Evolutionary conservation across 2,113 vertebrate genomes (phyloP).

Genomic region (Azemiops feae): DNA sequence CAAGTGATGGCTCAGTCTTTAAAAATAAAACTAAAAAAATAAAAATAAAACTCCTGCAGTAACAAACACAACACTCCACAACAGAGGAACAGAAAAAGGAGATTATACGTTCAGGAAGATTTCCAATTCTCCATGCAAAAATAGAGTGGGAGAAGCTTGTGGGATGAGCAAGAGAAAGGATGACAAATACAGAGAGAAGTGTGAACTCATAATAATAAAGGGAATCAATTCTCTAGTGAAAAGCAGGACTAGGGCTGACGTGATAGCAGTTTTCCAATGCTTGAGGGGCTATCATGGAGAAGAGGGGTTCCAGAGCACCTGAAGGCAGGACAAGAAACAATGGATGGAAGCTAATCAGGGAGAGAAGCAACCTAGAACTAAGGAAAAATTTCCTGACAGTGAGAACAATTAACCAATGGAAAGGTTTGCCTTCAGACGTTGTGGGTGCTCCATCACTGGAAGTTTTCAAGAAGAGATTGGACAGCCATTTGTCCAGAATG

Average conservation of each 20-base stretch:
- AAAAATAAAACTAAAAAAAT: neutral
- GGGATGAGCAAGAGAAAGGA: neutral
- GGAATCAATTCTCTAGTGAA: neutral
- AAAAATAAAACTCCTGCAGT: neutral
- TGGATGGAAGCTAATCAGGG: neutral
- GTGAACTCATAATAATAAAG: neutral
- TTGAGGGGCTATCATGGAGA: neutral
- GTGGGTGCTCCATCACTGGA: too few relatives aligned
- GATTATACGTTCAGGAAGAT: neutral
- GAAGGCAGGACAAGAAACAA: neutral
- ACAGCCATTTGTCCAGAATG: too few relatives aligned
- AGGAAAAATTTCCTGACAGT: too few relatives aligned
- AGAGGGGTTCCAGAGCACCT: neutral
- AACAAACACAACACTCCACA: neutral
- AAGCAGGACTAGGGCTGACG: neutral
- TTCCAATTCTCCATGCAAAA: neutral
- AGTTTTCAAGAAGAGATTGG: too few relatives aligned
- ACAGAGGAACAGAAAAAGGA: neutral
- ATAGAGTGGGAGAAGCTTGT: neutral
- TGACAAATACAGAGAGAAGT: neutral
- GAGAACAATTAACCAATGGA: too few relatives aligned
- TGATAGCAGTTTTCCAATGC: neutral
- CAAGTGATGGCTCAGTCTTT: neutral
- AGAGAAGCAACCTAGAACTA: too few relatives aligned
- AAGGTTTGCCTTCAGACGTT: too few relatives aligned